These are phyloP conservation scores for Heliangelus exortis DNA, from an alignment of 2,797 vertebrate species.

Conservation along the genomic window DNA sequence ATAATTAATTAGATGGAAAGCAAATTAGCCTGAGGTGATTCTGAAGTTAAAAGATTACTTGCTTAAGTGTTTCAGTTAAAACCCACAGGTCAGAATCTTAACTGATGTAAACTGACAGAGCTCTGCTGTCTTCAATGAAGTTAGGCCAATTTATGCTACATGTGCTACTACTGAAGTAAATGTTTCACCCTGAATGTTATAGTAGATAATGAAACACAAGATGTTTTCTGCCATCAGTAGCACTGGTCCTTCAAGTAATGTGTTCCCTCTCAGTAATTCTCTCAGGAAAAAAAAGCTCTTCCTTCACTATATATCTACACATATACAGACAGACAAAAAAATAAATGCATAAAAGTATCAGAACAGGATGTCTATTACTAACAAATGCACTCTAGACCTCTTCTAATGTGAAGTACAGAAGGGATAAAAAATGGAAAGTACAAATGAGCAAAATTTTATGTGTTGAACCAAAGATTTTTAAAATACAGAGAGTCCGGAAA, in stretches of 20 bases:
- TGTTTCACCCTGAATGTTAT: constrained; percentile 5
- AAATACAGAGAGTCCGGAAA: constrained; percentile 64
- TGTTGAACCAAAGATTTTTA: constrained; percentile 55
- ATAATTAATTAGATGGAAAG: neutral
- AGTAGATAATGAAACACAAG: neutral
- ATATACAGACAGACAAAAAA: neutral
- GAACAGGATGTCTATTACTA: constrained; percentile 6
- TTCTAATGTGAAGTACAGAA: constrained; percentile 42
- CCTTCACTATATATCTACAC: neutral
- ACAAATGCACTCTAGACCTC: constrained; percentile 21
- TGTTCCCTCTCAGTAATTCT: neutral
- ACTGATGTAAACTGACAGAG: neutral
- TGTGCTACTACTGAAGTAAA: constrained; percentile 14
- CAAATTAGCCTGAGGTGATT: neutral
- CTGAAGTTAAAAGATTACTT: constrained; percentile 22
- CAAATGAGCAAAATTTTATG: constrained; percentile 58
- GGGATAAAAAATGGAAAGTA: neutral
- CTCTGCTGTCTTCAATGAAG: neutral
- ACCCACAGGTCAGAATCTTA: neutral
- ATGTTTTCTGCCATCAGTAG: neutral
- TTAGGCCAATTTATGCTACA: neutral
- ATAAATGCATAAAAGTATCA: neutral
- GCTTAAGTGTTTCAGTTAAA: constrained; percentile 22
- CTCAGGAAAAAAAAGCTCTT: neutral
- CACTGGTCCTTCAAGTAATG: neutral